phyloP scores from a whole-genome alignment of 2,113 vertebrate genomes.

The Chloropsis hardwickii region DNA sequence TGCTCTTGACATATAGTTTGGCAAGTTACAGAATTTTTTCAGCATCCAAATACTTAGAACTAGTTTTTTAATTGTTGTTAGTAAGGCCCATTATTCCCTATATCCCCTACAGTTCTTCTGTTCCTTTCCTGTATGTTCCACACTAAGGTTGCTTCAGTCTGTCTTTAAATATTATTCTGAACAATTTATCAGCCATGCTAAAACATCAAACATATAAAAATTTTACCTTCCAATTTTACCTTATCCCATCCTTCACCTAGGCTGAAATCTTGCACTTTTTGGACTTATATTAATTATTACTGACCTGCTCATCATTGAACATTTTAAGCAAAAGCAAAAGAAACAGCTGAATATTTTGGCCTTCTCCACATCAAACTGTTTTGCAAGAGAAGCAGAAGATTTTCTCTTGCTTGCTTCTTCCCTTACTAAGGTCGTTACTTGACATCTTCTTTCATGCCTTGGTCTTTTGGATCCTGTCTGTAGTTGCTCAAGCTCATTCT shows the following conservation, averaged over 20 bases:
- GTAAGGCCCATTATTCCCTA: not conserved
- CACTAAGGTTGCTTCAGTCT: not conserved
- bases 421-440: not conserved
- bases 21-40: not conserved
- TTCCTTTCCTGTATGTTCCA: not conserved
- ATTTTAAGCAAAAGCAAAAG: not conserved
- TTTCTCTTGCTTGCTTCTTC: not conserved
- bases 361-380: not conserved
- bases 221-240: not conserved
- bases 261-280: not conserved
- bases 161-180: not conserved
- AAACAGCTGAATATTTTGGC: not conserved
- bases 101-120: not conserved
- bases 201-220: not conserved
- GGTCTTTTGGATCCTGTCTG: not conserved
- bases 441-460: not conserved
- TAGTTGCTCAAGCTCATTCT: not conserved
- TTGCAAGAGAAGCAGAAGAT: not conserved
- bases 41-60: not conserved
- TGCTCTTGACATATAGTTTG: not conserved
- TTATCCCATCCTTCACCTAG: not conserved
- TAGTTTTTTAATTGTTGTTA: not conserved
- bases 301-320: not conserved
- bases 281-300: not conserved
- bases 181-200: not conserved